Percentiles rank a stretch among this genome's conserved stretches.
These are phyloP conservation scores for Iguana delicatissima DNA, from an alignment of 2,797 vertebrate species.

Conservation along the genomic window DNA sequence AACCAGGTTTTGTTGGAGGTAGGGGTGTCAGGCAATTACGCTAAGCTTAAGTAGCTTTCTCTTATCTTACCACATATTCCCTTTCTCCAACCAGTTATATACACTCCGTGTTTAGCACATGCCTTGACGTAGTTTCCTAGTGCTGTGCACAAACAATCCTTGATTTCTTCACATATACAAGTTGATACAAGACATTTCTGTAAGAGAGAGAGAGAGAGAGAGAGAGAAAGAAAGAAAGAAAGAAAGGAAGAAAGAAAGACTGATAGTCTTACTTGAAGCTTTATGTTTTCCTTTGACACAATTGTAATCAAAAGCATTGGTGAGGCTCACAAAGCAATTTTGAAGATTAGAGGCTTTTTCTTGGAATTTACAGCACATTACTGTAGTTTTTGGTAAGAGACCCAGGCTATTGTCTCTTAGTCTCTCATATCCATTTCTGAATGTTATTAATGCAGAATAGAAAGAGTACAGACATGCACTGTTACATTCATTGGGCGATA, in stretches of 20 bases:
- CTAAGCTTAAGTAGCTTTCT: neutral
- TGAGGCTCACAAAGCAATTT: neutral
- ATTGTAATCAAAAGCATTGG: neutral
- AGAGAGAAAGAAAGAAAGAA: neutral
- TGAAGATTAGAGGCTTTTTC: neutral
- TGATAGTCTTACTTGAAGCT: neutral
- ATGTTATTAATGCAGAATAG: neutral
- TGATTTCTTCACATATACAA: conserved; percentile 66
- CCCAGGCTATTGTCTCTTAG: neutral
- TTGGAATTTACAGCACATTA: neutral
- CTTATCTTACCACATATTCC: conserved; percentile 28
- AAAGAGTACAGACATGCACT: neutral
- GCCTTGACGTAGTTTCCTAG: conserved; percentile 76
- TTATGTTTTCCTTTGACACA: neutral
- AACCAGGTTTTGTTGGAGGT: too few species aligned
- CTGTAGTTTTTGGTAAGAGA: neutral
- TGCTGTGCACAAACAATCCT: conserved; percentile 67
- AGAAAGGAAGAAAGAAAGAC: neutral
- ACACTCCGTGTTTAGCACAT: conserved; percentile 65
- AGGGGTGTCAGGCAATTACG: neutral
- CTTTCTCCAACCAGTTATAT: conserved; percentile 62
- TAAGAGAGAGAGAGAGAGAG: neutral
- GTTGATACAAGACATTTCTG: conserved; percentile 41
- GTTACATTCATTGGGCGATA: neutral
- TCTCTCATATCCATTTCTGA: neutral